Conservation (phyloP, 2,797 vertebrate species). For the Anisognathus igniventris region DNA sequence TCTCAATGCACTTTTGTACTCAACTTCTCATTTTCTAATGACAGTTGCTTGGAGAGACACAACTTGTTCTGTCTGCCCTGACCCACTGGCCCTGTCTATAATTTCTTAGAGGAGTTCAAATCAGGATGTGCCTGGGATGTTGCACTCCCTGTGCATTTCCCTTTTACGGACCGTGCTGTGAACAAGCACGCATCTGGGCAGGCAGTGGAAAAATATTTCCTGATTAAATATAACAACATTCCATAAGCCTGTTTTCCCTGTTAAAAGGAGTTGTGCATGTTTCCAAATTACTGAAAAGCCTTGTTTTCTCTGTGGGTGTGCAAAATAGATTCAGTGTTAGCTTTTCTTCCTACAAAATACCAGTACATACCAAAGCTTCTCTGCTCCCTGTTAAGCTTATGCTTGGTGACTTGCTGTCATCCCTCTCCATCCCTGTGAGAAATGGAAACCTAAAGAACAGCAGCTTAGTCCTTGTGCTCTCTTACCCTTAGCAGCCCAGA, state of each 20-base stretch:
- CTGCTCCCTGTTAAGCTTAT: neutral
- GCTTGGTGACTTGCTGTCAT: neutral
- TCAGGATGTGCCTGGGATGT: neutral
- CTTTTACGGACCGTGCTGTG: neutral
- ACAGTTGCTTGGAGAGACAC: neutral
- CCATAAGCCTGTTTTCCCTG: neutral
- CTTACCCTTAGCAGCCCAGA: neutral
- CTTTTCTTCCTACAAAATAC: neutral
- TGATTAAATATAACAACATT: neutral
- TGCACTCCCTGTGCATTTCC: neutral
- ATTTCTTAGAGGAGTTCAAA: neutral
- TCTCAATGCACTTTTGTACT: neutral
- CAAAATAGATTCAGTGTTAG: neutral
- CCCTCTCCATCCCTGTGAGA: neutral
- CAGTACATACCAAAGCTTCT: neutral
- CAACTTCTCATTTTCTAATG: neutral
- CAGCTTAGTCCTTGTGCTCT: neutral
- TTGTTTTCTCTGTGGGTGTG: neutral
- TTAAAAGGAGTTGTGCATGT: neutral
- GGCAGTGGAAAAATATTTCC: neutral
- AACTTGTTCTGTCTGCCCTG: neutral
- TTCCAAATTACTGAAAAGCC: neutral
- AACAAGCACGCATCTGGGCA: neutral
- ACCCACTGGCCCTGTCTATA: neutral
- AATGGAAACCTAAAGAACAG: neutral